Base-by-base conservation (phyloP, 1,140 invertebrate genomes). In the Rhizoglyphus robini region DNA sequence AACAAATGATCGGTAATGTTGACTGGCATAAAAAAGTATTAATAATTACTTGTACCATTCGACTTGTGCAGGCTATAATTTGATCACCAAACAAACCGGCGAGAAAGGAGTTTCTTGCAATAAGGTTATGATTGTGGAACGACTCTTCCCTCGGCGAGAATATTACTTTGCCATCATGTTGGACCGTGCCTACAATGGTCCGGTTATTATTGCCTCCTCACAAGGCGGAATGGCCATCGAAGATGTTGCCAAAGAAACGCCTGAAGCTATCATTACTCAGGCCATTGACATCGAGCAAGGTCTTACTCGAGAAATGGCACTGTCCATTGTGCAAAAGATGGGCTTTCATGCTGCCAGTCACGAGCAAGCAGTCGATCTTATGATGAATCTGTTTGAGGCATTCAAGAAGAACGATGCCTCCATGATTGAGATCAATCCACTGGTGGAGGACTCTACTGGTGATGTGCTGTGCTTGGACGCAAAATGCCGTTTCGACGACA, bases 161-260 rank as follows among this genome's bases (percentile, higher is more conserved):
- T 97, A 87, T 76, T 97, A 97, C 75, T 87, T 97, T 75, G 92
- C 93, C 49, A 88, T 98, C 65, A 95, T 94, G 86, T 88, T 97
- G 87, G 94, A 98, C 78, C 80, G 94, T 59, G 86, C 88, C 51
- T 94, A 90, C 77, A 85, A 84, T 74, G 93, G 92, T 67, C 92
- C 93, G 41, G 90, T 96, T 13, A 84, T 96, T 65, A 95, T 97
- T 73, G 93, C 90, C 31, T 95, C 90, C 2, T 88, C 88, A 30
- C 89, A 95, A 80, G 93, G 94, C 70, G 94, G 93, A 72, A 88
- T 97, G 4, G 96, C 95, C 74, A 97, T 97, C 74, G 93, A 96
- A 78, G 92, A 96, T 75, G 91, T 96, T 18, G 93, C 93, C 63
- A 87, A 84, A 3, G 88, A 90, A 65, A 91, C 88, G 77, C 93